These are phyloP conservation scores for Silurus asotus DNA, from an alignment of 2,113 vertebrate species.

Conservation along the genomic window DNA sequence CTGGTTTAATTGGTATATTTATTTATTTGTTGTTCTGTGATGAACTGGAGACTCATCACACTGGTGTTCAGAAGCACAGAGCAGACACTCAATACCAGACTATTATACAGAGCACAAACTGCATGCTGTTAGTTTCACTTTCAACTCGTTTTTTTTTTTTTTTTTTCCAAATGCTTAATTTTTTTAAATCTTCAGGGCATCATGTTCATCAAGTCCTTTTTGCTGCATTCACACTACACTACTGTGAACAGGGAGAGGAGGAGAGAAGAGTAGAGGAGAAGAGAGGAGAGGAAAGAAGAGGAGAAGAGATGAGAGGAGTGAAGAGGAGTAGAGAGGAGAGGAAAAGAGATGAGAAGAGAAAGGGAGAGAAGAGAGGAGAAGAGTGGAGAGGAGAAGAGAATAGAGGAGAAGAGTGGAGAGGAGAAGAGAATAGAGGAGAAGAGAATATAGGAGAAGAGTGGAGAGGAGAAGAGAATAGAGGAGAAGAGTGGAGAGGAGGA, in stretches of 20 bases:
- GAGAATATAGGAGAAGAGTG: too few relatives aligned
- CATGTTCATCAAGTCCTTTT: slow-evolving; percentile 49
- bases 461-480: too few relatives aligned
- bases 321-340: too few relatives aligned
- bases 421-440: too few relatives aligned
- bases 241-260: slow-evolving; percentile 41
- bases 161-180: slow-evolving; percentile 27
- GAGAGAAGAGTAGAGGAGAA: neutral
- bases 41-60: slow-evolving; percentile 9
- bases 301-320: neutral
- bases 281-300: neutral
- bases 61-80: slow-evolving; percentile 59
- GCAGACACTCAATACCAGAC: slow-evolving; percentile 67
- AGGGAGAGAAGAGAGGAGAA: too few relatives aligned
- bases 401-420: too few relatives aligned
- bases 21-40: neutral
- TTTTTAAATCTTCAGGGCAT: slow-evolving; percentile 36
- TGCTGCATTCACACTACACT: slow-evolving; percentile 60
- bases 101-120: slow-evolving; percentile 57
- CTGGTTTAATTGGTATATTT: neutral
- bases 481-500: too few relatives aligned
- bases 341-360: too few relatives aligned
- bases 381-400: too few relatives aligned
- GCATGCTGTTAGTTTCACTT: slow-evolving; percentile 65
- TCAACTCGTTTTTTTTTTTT: slow-evolving; percentile 21